Evolutionary conservation across 2,888 invertebrate genomes (phyloP).

Genomic region (Drosophila cognata): DNA sequence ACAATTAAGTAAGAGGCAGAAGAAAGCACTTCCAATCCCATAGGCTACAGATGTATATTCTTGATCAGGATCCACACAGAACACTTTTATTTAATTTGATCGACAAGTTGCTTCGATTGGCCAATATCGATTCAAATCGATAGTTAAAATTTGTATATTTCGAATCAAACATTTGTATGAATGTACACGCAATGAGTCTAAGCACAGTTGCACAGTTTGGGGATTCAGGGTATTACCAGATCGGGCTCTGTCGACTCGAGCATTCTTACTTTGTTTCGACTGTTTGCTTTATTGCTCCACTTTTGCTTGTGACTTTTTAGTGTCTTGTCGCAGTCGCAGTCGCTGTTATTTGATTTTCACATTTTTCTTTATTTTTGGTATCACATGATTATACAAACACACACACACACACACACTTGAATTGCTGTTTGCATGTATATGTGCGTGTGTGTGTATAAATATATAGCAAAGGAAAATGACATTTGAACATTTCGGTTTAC

Average conservation of each 20-base stretch:
- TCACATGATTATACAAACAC: constrained; percentile 77
- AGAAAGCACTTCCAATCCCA: neutral
- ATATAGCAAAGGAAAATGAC: constrained; percentile 68
- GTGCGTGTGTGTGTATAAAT: constrained; percentile 18
- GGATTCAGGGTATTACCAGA: neutral
- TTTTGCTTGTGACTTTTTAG: constrained; percentile 80
- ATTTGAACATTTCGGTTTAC: constrained; percentile 69
- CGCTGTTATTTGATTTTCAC: constrained; percentile 81
- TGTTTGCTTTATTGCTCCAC: constrained; percentile 82
- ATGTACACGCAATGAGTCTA: neutral
- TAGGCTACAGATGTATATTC: neutral
- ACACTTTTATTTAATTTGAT: neutral
- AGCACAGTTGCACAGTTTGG: neutral
- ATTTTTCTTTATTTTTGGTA: constrained; percentile 79
- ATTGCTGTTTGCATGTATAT: constrained; percentile 1
- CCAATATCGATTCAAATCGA: neutral
- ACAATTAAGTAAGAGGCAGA: neutral
- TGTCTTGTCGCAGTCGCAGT: constrained; percentile 69
- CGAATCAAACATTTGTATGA: neutral
- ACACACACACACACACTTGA: constrained; percentile 15
- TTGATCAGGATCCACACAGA: neutral
- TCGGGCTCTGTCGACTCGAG: neutral
- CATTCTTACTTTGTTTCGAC: constrained; percentile 47
- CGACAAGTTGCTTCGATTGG: neutral
- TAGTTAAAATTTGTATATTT: neutral